These are phyloP conservation scores for Drosophila nigromelanica DNA, from an alignment of 1,140 invertebrate genomes.

Conservation along the genomic window DNA sequence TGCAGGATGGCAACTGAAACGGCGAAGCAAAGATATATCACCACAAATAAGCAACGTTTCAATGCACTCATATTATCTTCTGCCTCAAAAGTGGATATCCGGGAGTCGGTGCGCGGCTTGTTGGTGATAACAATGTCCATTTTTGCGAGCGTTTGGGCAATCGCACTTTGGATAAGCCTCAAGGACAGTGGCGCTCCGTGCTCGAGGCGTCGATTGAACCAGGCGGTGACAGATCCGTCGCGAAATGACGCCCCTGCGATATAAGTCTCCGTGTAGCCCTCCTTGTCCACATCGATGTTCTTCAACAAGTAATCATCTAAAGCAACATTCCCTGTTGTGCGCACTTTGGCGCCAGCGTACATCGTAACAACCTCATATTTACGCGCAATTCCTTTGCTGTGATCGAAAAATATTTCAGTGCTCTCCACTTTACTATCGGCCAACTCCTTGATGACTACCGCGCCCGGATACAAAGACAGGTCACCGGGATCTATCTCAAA, in stretches of 20 bases:
- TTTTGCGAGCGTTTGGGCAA: slow-evolving; percentile 38
- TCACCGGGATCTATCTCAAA: background rate
- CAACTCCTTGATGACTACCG: background rate
- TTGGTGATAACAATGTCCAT: slow-evolving; percentile 41
- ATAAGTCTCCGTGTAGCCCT: slow-evolving; percentile 65
- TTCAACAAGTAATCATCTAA: background rate
- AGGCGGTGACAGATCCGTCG: slow-evolving; percentile 78
- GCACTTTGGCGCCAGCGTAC: slow-evolving; percentile 11
- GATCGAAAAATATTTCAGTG: background rate
- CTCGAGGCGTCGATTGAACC: slow-evolving; percentile 87
- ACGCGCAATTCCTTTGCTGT: background rate
- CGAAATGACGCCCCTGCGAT: slow-evolving; percentile 84
- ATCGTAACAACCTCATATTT: slow-evolving; percentile 1
- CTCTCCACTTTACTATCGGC: no score
- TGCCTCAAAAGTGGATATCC: accelerated
- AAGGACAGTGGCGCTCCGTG: slow-evolving; percentile 88
- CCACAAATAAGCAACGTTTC: slow-evolving; percentile 85
- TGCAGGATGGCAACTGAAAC: slow-evolving; percentile 89
- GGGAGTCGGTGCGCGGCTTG: slow-evolving; percentile 11
- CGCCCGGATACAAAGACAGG: background rate
- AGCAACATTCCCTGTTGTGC: accelerated
- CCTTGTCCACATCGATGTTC: background rate
- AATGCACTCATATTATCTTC: slow-evolving; percentile 85
- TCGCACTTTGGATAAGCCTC: slow-evolving; percentile 86
- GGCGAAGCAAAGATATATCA: slow-evolving; percentile 68